Percentiles rank a stretch among this genome's conserved stretches.
Conservation (phyloP, 2,888 invertebrate genomes). For the Xanthorhoe spadicearia region DNA sequence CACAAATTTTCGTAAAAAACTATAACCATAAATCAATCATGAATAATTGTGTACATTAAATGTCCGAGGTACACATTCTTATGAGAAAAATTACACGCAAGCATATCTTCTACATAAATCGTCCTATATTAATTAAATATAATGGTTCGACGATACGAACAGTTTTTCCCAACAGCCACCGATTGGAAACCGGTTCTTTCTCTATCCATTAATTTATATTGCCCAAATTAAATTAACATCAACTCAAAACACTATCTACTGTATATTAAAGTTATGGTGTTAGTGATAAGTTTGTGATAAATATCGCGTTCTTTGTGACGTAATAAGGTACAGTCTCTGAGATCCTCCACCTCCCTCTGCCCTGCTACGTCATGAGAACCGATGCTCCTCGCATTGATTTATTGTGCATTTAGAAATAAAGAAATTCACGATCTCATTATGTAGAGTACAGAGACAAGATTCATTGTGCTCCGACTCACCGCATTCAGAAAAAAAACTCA, state of each 20-base stretch:
- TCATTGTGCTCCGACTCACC: conserved; percentile 62
- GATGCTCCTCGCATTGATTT: conserved; percentile 40
- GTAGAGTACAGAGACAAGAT: conserved; percentile 55
- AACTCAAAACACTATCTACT: conserved; percentile 64
- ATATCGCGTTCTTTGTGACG: conserved; percentile 40
- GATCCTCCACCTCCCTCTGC: conserved; percentile 8
- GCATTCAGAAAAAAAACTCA: conserved; percentile 71
- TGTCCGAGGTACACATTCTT: conserved; percentile 56
- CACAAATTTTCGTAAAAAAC: conserved; percentile 43
- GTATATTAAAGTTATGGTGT: conserved; percentile 58
- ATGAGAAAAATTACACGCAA: conserved; percentile 69
- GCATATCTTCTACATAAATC: conserved; percentile 68
- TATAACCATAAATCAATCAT: conserved; percentile 66
- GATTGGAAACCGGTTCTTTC: conserved; percentile 67
- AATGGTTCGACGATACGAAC: conserved; percentile 71
- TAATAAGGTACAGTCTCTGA: conserved; percentile 11
- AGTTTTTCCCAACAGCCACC: conserved; percentile 62
- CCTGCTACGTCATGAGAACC: conserved; percentile 34
- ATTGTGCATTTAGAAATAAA: conserved; percentile 59
- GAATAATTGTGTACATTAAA: conserved; percentile 61
- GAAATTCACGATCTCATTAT: conserved; percentile 65
- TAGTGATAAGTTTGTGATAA: conserved; percentile 50
- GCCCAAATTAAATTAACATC: conserved; percentile 76
- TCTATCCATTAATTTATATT: conserved; percentile 73
- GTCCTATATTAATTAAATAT: conserved; percentile 77